Percentiles rank a stretch among this genome's conserved stretches.
Evolutionary conservation across 2,888 invertebrate genomes (phyloP).

Genomic region (Sclerodermus sp.): DNA sequence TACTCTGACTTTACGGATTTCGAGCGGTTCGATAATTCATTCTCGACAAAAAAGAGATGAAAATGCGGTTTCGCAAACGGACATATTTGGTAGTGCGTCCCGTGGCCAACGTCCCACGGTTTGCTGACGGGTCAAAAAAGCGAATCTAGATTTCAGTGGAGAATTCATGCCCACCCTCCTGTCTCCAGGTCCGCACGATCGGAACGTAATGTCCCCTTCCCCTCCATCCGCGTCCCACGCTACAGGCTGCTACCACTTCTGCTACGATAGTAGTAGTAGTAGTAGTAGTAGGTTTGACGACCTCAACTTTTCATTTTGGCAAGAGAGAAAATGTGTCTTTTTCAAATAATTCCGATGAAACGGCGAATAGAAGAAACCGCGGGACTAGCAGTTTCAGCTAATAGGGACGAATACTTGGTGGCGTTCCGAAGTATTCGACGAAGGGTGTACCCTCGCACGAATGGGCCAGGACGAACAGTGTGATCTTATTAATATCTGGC

Average conservation of each 20-base stretch:
- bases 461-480: conserved; percentile 24
- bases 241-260: no score
- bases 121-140: conserved; percentile 33
- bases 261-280: no score
- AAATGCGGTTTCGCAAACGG: conserved; percentile 33
- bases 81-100: conserved; percentile 35
- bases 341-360: no score
- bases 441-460: neutral
- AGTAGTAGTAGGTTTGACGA: no score
- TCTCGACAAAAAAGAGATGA: conserved; percentile 28
- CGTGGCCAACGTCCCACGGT: conserved; percentile 36
- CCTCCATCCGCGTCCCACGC: no score
- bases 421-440: no score
- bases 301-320: no score
- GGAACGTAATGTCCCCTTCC: no score
- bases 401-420: no score
- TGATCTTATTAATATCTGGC: conserved; percentile 36
- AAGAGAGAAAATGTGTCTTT: no score
- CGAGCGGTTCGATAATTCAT: conserved; percentile 24
- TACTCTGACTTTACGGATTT: conserved; percentile 16
- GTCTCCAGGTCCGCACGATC: neutral
- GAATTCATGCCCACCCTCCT: conserved; percentile 3
- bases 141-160: conserved; percentile 30
- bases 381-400: no score
- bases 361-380: no score